Base-by-base conservation (phyloP, 2,113 vertebrate species). In the Colistium nudipinnis region DNA sequence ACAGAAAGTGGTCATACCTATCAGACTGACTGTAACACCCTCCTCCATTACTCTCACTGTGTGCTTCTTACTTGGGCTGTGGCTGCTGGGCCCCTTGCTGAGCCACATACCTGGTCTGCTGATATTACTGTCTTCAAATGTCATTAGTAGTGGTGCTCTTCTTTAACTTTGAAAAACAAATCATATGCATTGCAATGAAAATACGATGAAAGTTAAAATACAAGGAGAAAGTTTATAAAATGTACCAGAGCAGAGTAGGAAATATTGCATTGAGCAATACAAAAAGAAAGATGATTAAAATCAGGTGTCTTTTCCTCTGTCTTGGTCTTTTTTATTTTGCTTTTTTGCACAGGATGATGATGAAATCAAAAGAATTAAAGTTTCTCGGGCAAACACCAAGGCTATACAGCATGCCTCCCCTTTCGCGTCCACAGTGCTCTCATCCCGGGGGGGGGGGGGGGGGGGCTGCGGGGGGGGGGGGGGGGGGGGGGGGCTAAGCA, bases 401-500 rank as follows among this genome's bases (percentile, higher is more conserved):
- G 24, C 35, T 3, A 56, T 68, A 76, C 79, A 74, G 11, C 67
- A 66, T 2, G 17, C 12, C 6, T 11, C 11, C 28, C 27, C 28
- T 63, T 30, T 13, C 39, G 38, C 56, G 62, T 61, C 72, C 48
- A 65, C 62, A 62, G 49, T 49, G 24, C 49, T 68, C 36, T 71
- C 47, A 4, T 24, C 49, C 31, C 31, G 19, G 16, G 41, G 20
- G 43, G 41, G n/a, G n/a, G n/a, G n/a, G n/a, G n/a, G n/a, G n/a
- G n/a, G n/a, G n/a, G n/a, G n/a, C n/a, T n/a, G n/a, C n/a, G n/a
- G 19, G 16, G 41, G 20, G 43, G 41, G 19, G 16, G 41, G 20
- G 43, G 41, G 19, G 16, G 41, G 20, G 43, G 41, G n/a, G n/a
- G n/a, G n/a, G n/a, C n/a, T 3, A 1, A 31, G 9, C 28, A 39